These are phyloP conservation scores for Alectoris magna DNA, from an alignment of 2,797 vertebrate species.

Conservation along the genomic window DNA sequence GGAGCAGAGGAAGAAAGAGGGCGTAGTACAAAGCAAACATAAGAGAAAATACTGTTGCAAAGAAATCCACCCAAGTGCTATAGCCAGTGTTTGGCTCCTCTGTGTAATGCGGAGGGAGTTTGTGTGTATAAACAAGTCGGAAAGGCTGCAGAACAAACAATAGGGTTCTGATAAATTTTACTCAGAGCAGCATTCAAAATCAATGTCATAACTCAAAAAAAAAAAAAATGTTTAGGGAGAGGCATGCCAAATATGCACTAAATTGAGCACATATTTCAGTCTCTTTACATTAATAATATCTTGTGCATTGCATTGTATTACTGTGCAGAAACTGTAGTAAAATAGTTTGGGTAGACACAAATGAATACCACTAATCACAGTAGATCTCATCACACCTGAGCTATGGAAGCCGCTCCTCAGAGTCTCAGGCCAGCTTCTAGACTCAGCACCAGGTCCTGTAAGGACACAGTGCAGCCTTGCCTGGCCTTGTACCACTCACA, in stretches of 20 bases:
- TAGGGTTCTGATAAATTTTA: not conserved
- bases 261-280: not conserved
- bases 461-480: fast-evolving
- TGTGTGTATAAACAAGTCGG: not conserved
- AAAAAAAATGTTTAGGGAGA: not conserved
- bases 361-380: not conserved
- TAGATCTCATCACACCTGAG: not conserved
- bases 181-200: not conserved
- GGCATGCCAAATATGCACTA: not conserved
- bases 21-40: fast-evolving
- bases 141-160: not conserved
- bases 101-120: fast-evolving
- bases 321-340: not conserved
- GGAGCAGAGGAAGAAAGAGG: not conserved
- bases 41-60: not conserved
- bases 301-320: not conserved
- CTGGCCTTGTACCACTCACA: fast-evolving
- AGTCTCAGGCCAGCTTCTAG: not conserved
- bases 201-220: not conserved
- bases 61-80: not conserved
- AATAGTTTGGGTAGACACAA: not conserved
- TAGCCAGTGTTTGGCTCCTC: not conserved
- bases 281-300: not conserved
- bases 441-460: not conserved
- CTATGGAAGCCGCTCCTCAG: not conserved